Percentiles rank a stretch among this genome's conserved stretches.
Conservation (phyloP, 2,797 vertebrate species). For the Coluber constrictor region DNA sequence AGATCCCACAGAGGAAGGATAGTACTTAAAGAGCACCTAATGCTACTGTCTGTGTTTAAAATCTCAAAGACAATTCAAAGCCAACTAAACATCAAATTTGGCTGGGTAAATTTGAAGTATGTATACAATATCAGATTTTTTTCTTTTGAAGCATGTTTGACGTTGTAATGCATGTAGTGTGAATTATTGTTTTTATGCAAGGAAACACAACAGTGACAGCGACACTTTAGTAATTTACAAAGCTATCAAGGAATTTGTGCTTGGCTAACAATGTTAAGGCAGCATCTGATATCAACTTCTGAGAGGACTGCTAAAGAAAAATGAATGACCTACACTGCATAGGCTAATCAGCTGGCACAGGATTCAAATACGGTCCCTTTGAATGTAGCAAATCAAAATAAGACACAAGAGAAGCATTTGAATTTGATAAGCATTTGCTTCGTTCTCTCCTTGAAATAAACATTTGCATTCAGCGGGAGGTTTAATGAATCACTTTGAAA, state of each 20-base stretch:
- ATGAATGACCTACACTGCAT: constrained; percentile 24
- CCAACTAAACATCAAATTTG: not conserved
- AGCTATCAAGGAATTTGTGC: not conserved
- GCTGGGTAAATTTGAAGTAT: not conserved
- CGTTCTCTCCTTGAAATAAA: constrained; percentile 8
- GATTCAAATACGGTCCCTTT: constrained; percentile 29
- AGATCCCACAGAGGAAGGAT: not conserved
- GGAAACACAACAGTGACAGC: too few species aligned
- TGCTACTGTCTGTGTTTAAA: not conserved
- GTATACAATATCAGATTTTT: not conserved
- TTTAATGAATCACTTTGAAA: constrained; percentile 57
- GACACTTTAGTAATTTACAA: not conserved
- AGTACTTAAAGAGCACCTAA: not conserved
- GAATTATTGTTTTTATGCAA: not conserved
- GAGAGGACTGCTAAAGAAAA: not conserved
- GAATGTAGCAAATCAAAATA: constrained; percentile 22
- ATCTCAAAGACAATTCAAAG: not conserved
- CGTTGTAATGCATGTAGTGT: not conserved
- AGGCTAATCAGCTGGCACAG: constrained; percentile 44
- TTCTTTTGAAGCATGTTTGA: not conserved
- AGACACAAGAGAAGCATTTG: constrained; percentile 24
- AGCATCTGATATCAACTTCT: not conserved
- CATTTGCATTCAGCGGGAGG: constrained; percentile 28
- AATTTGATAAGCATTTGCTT: constrained; percentile 29
- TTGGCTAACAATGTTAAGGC: accelerated